These are phyloP conservation scores for Brachystomella parvula DNA, from an alignment of 1,140 invertebrate genomes.

Conservation along the genomic window DNA sequence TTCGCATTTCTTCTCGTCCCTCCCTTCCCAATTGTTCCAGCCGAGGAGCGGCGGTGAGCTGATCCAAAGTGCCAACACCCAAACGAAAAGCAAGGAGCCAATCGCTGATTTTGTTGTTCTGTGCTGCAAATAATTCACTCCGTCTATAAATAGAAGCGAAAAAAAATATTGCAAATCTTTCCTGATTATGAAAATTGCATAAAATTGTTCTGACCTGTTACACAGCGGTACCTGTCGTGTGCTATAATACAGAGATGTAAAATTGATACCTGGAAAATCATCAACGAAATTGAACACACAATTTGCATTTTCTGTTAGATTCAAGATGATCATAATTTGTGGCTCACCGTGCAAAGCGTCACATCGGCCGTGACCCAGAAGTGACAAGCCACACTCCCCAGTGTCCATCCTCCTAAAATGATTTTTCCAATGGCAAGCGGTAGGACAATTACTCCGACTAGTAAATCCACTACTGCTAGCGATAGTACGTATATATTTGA, in stretches of 20 bases:
- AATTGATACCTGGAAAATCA: too few relatives aligned
- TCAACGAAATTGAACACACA: too few relatives aligned
- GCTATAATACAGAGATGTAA: constrained; percentile 93
- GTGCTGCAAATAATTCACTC: constrained; percentile 92
- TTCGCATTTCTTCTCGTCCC: constrained; percentile 25
- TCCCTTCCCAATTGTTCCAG: constrained; percentile 44
- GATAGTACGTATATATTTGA: background rate
- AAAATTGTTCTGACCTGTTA: too few relatives aligned
- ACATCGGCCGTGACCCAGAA: background rate
- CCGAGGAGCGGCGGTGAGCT: constrained; percentile 50
- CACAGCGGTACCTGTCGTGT: constrained; percentile 85
- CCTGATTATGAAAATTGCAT: too few relatives aligned
- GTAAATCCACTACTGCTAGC: background rate
- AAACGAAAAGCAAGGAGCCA: constrained; percentile 45
- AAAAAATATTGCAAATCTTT: too few relatives aligned
- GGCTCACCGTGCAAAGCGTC: background rate
- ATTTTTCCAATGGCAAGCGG: background rate
- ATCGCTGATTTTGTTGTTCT: constrained; percentile 51
- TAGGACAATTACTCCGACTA: background rate
- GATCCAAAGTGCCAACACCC: constrained; percentile 50
- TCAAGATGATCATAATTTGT: too few relatives aligned
- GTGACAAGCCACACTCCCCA: background rate
- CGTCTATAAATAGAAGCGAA: too few relatives aligned
- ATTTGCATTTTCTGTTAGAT: too few relatives aligned
- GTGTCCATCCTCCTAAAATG: background rate